phyloP scores from a whole-genome alignment of 2,113 vertebrate genomes.

The Hydrolagus affinis region DNA sequence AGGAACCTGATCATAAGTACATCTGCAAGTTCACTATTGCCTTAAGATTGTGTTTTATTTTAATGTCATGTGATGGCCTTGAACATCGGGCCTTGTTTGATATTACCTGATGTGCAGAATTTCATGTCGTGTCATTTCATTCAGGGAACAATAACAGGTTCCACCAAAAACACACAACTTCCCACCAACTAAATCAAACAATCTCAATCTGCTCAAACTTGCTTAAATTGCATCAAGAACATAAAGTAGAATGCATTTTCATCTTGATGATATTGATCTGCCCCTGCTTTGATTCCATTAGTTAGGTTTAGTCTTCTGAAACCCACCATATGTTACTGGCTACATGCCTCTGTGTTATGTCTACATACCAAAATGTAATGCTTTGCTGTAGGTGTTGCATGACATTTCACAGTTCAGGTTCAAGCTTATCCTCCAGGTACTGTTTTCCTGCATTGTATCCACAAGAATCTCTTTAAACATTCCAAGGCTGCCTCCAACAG shows the following conservation, averaged over 20 bases:
- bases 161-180: too few relatives aligned
- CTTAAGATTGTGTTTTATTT: background rate
- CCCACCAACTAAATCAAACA: too few relatives aligned
- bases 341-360: background rate
- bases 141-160: too few relatives aligned
- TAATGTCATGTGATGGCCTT: background rate
- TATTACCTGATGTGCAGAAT: too few relatives aligned
- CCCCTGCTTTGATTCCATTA: background rate
- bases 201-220: too few relatives aligned
- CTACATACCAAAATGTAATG: background rate
- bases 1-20: background rate
- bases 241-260: too few relatives aligned
- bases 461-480: background rate
- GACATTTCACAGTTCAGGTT: background rate
- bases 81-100: too few relatives aligned
- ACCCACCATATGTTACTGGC: background rate
- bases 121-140: too few relatives aligned
- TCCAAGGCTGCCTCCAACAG: too few relatives aligned
- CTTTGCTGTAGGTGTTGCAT: background rate
- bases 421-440: background rate
- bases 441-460: background rate
- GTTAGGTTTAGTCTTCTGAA: background rate
- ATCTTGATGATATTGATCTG: too few relatives aligned
- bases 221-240: too few relatives aligned
- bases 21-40: background rate